A percentile compares a stretch with the other conserved stretches of the same genome.
Conservation (phyloP, 1,140 invertebrate genomes). For the Scaptomyza montana region DNA sequence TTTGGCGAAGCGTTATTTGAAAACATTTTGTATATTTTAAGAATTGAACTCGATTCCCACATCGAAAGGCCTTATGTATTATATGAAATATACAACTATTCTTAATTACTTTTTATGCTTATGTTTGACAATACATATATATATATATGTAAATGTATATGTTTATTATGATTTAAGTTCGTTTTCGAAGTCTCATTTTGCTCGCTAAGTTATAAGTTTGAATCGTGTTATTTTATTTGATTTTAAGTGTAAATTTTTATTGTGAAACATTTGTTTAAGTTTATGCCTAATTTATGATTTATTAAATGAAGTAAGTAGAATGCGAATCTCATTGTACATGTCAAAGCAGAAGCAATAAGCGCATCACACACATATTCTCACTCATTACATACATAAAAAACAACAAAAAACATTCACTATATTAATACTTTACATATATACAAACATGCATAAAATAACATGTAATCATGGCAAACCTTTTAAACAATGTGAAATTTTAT, state of each 20-base stretch:
- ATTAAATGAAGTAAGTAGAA: constrained; percentile 63
- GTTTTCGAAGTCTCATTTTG: constrained; percentile 39
- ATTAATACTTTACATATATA: constrained; percentile 36
- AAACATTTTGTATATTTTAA: constrained; percentile 52
- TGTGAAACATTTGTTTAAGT: constrained; percentile 69
- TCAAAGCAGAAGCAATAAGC: constrained; percentile 48
- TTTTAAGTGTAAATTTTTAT: constrained; percentile 74
- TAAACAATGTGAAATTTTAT: constrained; percentile 68
- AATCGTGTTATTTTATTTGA: constrained; percentile 53
- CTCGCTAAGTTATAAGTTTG: constrained; percentile 62
- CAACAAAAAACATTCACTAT: constrained; percentile 36
- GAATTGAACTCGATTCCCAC: constrained; percentile 54
- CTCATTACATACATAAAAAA: constrained; percentile 31
- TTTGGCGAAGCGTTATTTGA: constrained; percentile 30
- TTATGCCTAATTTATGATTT: constrained; percentile 51
- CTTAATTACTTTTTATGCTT: constrained; percentile 62
- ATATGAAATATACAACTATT: constrained; percentile 74
- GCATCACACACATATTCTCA: constrained; percentile 37
- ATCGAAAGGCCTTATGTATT: constrained; percentile 72
- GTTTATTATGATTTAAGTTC: constrained; percentile 61
- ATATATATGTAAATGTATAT: background rate
- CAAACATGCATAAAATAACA: constrained; percentile 33
- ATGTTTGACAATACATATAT: constrained; percentile 50
- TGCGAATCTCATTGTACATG: constrained; percentile 71
- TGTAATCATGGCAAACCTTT: constrained; percentile 67